These are phyloP conservation scores for Chaetogeoica ovagalla DNA, from an alignment of 2,888 invertebrate species.

Conservation along the genomic window DNA sequence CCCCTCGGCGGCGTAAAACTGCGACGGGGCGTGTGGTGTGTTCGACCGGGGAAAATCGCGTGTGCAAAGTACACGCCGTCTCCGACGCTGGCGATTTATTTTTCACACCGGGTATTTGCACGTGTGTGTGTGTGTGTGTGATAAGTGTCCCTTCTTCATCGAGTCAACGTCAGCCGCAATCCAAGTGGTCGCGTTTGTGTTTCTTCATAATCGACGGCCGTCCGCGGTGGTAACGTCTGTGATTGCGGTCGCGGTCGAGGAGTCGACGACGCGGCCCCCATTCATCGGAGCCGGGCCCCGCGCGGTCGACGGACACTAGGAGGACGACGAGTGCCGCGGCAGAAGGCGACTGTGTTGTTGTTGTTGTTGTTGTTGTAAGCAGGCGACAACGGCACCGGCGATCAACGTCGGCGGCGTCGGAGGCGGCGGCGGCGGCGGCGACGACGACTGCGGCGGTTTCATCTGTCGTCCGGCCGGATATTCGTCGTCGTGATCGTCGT, in stretches of 20 bases:
- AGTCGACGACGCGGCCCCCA: not conserved
- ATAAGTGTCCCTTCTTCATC: not conserved
- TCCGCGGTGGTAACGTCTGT: not conserved
- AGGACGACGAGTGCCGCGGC: conserved; percentile 1
- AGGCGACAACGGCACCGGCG: not conserved
- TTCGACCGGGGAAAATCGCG: not conserved
- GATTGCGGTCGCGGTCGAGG: not conserved
- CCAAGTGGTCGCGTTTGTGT: conserved; percentile 51
- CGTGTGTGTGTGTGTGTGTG: not conserved
- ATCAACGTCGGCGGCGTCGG: not conserved
- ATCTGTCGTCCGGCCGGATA: conserved; percentile 5
- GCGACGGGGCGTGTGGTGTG: not conserved
- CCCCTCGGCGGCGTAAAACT: no score
- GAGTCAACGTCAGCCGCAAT: conserved; percentile 49
- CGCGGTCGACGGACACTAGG: not conserved
- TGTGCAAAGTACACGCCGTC: not conserved
- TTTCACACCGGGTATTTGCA: no score
- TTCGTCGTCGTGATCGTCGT: not conserved
- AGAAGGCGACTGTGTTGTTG: not conserved
- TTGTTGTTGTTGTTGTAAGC: no score
- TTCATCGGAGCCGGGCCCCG: conserved; percentile 22
- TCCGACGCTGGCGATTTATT: no score
- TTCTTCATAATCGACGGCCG: conserved; percentile 51
- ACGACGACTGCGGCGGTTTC: conserved; percentile 6
- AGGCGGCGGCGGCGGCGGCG: no score